Evolutionary conservation across 2,113 vertebrate species (phyloP), one percentile per base, ranked within the genome.

Genomic region (Datnioides undecimradiatus): DNA sequence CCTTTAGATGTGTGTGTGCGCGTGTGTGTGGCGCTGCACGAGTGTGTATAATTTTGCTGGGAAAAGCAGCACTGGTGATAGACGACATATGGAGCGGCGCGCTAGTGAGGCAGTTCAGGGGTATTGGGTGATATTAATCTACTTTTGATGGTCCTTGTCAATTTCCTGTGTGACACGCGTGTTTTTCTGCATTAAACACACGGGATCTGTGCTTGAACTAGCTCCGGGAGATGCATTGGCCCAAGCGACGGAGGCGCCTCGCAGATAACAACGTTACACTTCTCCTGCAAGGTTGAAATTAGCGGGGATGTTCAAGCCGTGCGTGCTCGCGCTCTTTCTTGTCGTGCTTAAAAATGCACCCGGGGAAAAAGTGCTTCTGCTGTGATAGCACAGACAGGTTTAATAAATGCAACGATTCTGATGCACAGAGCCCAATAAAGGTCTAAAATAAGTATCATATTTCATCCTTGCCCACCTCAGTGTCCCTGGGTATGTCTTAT

Each of bases 391-490:
- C 34, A 25, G 72, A 48, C 75, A 43, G 55, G 19, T 48, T 81
- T 71, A 76, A 83, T 79, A 85, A 78, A 73, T 62, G 71, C 67
- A 73, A 69, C 33, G 19, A 65, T 63, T 70, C 3, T 21, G 48
- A 79, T 75, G 66, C 73, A 63, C 43, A 34, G 67, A 49, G 52
- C 48, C 43, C 13, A 76, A 70, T 83, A 80, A 69, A 80, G 33
- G 57, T 57, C 65, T 58, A 54, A 87, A 85, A 90, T 76, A 87
- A 66, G 69, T 48, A 60, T 81, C 73, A 59, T 87, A 67, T 87
- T 85, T 87, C 79, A 85, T 81, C 36, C 40, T 57, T 57, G 76
- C 71, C 81, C 73, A 76, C 77, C 74, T 73, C 59, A n/a, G 23
- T 64, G 64, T 87, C 79, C 81, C 73, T 38, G 65, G 65, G 69